phyloP scores from a whole-genome alignment of 2,113 vertebrate genomes.

The Zapus hudsonius region DNA sequence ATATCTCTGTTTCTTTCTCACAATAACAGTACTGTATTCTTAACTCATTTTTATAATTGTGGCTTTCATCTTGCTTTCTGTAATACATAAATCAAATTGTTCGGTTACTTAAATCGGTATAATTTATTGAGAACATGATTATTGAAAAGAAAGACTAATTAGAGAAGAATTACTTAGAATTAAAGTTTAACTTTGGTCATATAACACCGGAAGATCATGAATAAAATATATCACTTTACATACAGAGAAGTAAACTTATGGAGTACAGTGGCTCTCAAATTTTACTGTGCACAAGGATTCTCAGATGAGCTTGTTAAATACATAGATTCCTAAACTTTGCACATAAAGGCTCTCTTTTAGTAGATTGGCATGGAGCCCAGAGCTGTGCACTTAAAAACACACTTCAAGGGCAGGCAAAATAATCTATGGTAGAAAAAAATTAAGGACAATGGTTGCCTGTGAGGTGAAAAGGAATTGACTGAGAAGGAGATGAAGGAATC shows the following conservation, averaged over 20 bases:
- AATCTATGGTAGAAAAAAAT: constrained; percentile 36
- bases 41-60: not conserved
- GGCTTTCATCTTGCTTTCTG: not conserved
- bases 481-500: not conserved
- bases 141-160: not conserved
- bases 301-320: constrained; percentile 43
- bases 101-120: not conserved
- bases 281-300: constrained; percentile 41
- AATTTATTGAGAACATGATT: constrained; percentile 36
- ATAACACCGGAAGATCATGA: constrained; percentile 3
- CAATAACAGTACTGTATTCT: not conserved
- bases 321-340: constrained; percentile 18
- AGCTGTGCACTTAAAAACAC: constrained; percentile 18
- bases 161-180: constrained; percentile 35
- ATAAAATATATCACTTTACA: constrained; percentile 29
- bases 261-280: not conserved
- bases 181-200: not conserved
- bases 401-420: constrained; percentile 48
- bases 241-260: not conserved
- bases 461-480: not conserved
- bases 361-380: constrained; percentile 10
- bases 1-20: not conserved
- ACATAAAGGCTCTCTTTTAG: constrained; percentile 49
- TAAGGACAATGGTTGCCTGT: constrained; percentile 39
- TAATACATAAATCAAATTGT: not conserved